Evolutionary conservation across 2,797 vertebrate species (phyloP).

Genomic region (Sebastes minor): DNA sequence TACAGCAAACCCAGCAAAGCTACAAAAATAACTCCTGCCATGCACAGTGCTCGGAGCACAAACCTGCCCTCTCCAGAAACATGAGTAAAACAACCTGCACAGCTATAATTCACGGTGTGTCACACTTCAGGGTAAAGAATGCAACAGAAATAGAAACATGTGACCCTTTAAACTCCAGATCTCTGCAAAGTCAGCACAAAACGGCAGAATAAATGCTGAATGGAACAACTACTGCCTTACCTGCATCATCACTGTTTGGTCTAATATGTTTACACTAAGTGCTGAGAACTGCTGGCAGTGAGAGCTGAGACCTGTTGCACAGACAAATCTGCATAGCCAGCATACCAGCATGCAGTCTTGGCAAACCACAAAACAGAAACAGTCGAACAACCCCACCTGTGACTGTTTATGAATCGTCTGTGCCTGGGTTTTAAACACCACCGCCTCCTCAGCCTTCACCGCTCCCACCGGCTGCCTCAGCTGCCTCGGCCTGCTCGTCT

Average conservation of each 20-base stretch:
- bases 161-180: not conserved
- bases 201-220: not conserved
- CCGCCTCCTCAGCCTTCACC: slow-evolving; percentile 32
- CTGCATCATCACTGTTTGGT: slow-evolving; percentile 16
- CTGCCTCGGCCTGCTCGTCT: slow-evolving; percentile 1
- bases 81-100: slow-evolving; percentile 30
- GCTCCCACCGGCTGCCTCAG: slow-evolving; percentile 13
- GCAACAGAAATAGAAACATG: slow-evolving; percentile 27
- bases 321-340: slow-evolving; percentile 41
- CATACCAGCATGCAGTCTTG: slow-evolving; percentile 41
- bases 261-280: slow-evolving; percentile 28
- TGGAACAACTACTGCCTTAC: not conserved
- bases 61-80: slow-evolving; percentile 10
- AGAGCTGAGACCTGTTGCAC: slow-evolving; percentile 50
- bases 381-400: slow-evolving; percentile 59
- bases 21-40: slow-evolving; percentile 58
- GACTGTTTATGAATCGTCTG: slow-evolving; percentile 46
- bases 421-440: slow-evolving; percentile 23
- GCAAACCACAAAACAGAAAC: slow-evolving; percentile 24
- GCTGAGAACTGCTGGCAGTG: slow-evolving; percentile 23
- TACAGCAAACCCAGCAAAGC: slow-evolving; percentile 48
- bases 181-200: not conserved
- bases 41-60: slow-evolving; percentile 1
- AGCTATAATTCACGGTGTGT: slow-evolving; percentile 24
- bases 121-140: slow-evolving; percentile 8